Evolutionary conservation across 2,888 invertebrate genomes (phyloP), one percentile per base, ranked within the genome.

Genomic region (Blomia tropicalis): DNA sequence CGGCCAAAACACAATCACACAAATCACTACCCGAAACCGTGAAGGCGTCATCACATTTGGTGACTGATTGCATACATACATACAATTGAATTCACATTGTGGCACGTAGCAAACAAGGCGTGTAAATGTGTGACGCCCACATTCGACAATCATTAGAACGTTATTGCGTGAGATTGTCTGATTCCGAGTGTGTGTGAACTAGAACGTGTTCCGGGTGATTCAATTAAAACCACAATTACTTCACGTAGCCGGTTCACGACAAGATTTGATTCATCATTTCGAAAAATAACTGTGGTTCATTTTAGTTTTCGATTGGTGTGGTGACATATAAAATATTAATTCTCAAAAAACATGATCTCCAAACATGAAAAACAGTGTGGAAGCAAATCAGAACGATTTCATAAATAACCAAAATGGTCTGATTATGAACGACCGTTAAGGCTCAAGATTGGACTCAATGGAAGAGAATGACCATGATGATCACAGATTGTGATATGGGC

Each of bases 321-420:
- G n/a, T n/a, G n/a, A n/a, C n/a, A n/a, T n/a, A n/a, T n/a, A n/a
- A n/a, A n/a, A n/a, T n/a, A n/a, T n/a, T n/a, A n/a, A n/a, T n/a
- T n/a, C n/a, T n/a, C n/a, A n/a, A n/a, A n/a, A n/a, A n/a, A n/a
- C n/a, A n/a, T n/a, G n/a, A n/a, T n/a, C n/a, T n/a, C n/a, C 41
- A 41, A 41, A 41, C 41, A n/a, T n/a, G 41, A 41, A n/a, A 41
- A n/a, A 7, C 51, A 25, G 51, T 47, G 23, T 7, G n/a, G 51
- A 47, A n/a, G 7, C 51, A 47, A 47, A 47, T 47, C 51, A 47
- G 51, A 27, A 47, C 51, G 51, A 47, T 11, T 47, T 47, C 51
- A 47, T 47, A 47, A 47, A 47, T 47, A 47, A 47, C n/a, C 14
- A n/a, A n/a, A n/a, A n/a, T n/a, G n/a, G n/a, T n/a, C n/a, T n/a